phyloP scores from a whole-genome alignment of 2,888 invertebrate species.

The Epsilonema sp. region DNA sequence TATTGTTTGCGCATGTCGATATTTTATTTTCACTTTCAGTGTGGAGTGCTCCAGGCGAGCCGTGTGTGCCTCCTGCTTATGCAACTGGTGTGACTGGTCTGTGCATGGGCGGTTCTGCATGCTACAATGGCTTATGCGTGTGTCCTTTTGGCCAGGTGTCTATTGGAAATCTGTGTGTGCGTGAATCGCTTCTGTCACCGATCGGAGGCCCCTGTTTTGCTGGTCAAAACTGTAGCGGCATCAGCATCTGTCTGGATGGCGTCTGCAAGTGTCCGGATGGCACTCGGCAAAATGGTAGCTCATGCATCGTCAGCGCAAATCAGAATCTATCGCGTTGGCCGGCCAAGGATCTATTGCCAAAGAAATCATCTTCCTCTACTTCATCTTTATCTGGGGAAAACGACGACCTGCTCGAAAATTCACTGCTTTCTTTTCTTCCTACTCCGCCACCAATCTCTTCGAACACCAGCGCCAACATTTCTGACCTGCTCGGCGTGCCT shows the following conservation, averaged over 20 bases:
- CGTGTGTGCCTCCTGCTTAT: too few relatives aligned
- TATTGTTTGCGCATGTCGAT: too few relatives aligned
- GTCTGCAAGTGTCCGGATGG: conserved; percentile 13
- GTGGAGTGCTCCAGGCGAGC: too few relatives aligned
- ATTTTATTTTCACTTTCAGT: too few relatives aligned
- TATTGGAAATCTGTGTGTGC: conserved; percentile 1
- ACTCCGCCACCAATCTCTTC: background rate
- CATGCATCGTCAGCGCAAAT: background rate
- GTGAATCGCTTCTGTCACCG: background rate
- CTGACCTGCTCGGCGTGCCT: conserved; percentile 6
- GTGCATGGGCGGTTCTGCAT: conserved; percentile 3
- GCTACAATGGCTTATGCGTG: background rate
- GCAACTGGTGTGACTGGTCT: too few relatives aligned
- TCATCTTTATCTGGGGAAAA: too few relatives aligned
- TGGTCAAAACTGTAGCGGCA: background rate
- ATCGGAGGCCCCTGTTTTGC: background rate
- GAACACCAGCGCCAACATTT: background rate
- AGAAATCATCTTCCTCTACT: too few relatives aligned
- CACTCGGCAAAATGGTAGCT: background rate
- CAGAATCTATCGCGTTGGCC: background rate
- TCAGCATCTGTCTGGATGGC: conserved; percentile 12
- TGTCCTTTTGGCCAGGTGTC: conserved; percentile 1
- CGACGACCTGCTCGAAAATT: background rate
- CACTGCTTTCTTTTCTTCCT: too few relatives aligned
- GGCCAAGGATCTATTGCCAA: too few relatives aligned